phyloP scores from a whole-genome alignment of 2,888 invertebrate genomes.

The Tolmerus cingulatus region DNA sequence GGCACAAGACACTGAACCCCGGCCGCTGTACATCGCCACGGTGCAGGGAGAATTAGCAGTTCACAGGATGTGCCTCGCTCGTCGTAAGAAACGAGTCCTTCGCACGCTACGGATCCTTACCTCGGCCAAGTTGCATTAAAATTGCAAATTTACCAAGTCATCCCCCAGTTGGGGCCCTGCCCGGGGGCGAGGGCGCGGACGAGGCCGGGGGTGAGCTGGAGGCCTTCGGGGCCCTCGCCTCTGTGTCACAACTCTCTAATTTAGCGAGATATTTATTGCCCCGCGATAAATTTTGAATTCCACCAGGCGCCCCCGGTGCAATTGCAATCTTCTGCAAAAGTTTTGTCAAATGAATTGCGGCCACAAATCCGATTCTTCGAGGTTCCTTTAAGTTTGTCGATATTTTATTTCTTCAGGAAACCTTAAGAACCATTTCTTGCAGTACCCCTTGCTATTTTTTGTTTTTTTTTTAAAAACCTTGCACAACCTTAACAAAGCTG shows the following conservation, averaged over 20 bases:
- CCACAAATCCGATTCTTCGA: background rate
- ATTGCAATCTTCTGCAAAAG: background rate
- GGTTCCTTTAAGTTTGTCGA: background rate
- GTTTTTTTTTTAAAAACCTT: too few relatives aligned
- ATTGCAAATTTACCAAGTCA: slow-evolving; percentile 24
- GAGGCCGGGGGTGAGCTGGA: background rate
- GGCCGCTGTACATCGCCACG: background rate
- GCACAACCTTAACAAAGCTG: too few relatives aligned
- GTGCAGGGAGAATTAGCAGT: slow-evolving; percentile 30
- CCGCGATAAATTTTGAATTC: slow-evolving; percentile 22
- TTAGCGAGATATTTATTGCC: slow-evolving; percentile 27
- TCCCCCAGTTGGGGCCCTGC: background rate
- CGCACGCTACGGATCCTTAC: slow-evolving; percentile 9
- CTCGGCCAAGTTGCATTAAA: slow-evolving; percentile 19
- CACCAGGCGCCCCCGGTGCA: background rate
- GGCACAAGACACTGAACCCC: slow-evolving; percentile 6
- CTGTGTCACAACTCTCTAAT: slow-evolving; percentile 32
- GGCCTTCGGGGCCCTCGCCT: background rate
- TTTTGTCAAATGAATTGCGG: background rate
- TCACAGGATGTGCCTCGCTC: slow-evolving; percentile 31
- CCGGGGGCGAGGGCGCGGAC: too few relatives aligned
- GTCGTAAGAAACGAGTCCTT: slow-evolving; percentile 28
- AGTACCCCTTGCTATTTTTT: background rate
- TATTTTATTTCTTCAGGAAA: background rate
- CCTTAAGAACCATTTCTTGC: background rate